These are phyloP conservation scores for Atherinosoma microstoma DNA, from an alignment of 2,797 vertebrate species.

Conservation along the genomic window DNA sequence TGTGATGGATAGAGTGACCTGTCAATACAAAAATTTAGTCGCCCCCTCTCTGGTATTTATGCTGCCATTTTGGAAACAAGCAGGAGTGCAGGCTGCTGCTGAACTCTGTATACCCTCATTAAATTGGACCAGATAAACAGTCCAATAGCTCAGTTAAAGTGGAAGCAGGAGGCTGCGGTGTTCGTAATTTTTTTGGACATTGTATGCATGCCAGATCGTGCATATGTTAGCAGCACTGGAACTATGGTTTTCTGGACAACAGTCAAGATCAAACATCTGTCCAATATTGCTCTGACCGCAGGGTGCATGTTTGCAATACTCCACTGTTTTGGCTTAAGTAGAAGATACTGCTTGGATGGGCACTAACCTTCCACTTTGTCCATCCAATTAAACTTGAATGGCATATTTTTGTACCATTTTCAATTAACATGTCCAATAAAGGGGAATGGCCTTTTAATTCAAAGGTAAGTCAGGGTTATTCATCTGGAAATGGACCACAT, in stretches of 20 bases:
- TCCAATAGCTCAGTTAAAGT: conserved; percentile 37
- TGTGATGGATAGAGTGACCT: conserved; percentile 41
- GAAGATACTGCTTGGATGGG: conserved; percentile 7
- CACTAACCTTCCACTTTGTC: conserved; percentile 4
- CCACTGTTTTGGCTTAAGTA: conserved; percentile 19
- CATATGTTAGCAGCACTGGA: conserved; percentile 38
- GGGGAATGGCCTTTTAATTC: not conserved
- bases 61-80: conserved; percentile 50
- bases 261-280: conserved; percentile 55
- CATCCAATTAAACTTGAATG: conserved; percentile 11
- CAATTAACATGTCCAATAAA: not conserved
- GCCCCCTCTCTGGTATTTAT: conserved; percentile 44
- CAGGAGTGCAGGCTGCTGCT: conserved; percentile 3
- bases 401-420: not conserved
- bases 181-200: conserved; percentile 36
- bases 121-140: conserved; percentile 7
- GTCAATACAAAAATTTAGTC: conserved; percentile 44
- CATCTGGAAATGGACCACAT: not conserved
- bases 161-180: conserved; percentile 45
- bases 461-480: not conserved
- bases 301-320: conserved; percentile 21
- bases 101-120: conserved; percentile 7
- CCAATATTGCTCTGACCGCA: conserved; percentile 29
- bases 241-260: not conserved
- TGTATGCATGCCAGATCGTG: conserved; percentile 40